Base-by-base conservation (phyloP, 2,113 vertebrate species). In the Aspiorhynchus laticeps region DNA sequence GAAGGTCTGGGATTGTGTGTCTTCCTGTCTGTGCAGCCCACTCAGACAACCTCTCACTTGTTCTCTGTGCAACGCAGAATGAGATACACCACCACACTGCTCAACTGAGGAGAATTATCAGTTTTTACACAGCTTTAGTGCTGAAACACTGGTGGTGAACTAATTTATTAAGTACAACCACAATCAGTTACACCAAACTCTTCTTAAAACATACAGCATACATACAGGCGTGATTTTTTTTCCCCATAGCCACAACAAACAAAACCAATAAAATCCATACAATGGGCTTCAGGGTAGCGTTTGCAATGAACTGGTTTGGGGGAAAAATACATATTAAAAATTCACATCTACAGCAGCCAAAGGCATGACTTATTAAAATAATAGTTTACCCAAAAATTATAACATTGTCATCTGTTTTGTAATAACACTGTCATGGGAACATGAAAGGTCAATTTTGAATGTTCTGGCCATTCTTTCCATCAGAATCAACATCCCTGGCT, bases 1-100 rank as follows among this genome's bases (percentile, higher is more conserved):
- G 75, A 43, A 85, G 78, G 36, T 74, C 85, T 87, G 15, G 85
- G 88, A 80, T 67, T 71, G 69, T 24, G 14, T 75, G 85, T 76
- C 75, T 88, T 84, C 56, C 83, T 85, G 85, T 89, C 88, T 87
- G 78, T 71, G 77, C 77, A n/a, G 83, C 86, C 88, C 83, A 87
- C 88, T 80, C 76, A 86, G 43, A 59, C 75, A 86, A 81, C 69
- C 77, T 87, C 71, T 41, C 65, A 65, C 80, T 83, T 87, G 78
- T 59, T 80, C 82, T n/a, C 43, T 61, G 21, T 69, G 53, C 78
- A 81, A 26, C 5, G 41, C 80, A 8, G 41, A 15, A 15, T 3
- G 41, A 67, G 61, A 48, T 31, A 33, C 80, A 28, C 10, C 19
- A 69, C 14, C 59, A 81, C 56, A 43, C 24, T 43, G 59, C 24